Evolutionary conservation across 37 sponge, comb jelly and placozoan genomes (phyloP).

Genomic region (Amphimedon queenslandica): DNA sequence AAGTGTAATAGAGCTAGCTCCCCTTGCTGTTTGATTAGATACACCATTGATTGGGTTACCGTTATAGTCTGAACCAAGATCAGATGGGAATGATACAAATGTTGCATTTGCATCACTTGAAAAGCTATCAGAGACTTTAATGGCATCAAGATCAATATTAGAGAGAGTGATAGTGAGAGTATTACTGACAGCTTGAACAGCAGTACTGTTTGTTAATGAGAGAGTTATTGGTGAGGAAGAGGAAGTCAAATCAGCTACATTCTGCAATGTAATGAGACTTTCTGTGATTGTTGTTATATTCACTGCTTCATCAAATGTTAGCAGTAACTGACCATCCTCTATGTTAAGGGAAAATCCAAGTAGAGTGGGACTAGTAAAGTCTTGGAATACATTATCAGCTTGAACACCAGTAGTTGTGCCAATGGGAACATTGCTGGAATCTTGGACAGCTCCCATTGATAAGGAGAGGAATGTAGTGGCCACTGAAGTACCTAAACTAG

Average conservation of each 20-base stretch:
- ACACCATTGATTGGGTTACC: conserved; percentile 33
- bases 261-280: conserved; percentile 32
- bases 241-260: not conserved
- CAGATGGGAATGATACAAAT: conserved; percentile 30
- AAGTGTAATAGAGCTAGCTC: conserved; percentile 13
- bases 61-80: conserved; percentile 55
- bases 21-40: conserved; percentile 1
- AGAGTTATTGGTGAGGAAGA: conserved; percentile 6
- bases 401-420: conserved; percentile 14
- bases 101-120: conserved; percentile 25
- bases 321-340: conserved; percentile 28
- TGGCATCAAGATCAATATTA: conserved; percentile 52
- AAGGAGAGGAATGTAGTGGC: conserved; percentile 47
- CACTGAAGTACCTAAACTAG: conserved; percentile 8
- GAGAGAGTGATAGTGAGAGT: conserved; percentile 45
- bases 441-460: conserved; percentile 43
- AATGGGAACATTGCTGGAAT: conserved; percentile 31
- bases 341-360: conserved; percentile 50
- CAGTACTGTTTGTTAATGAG: conserved; percentile 32
- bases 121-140: conserved; percentile 35
- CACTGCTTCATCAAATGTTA: conserved; percentile 75
- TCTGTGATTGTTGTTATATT: conserved; percentile 41
- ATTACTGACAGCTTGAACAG: conserved; percentile 17
- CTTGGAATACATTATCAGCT: conserved; percentile 40
- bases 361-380: conserved; percentile 60